These are phyloP conservation scores for Pseudorhiza aurosa DNA, from an alignment of 30 jellyfish, hydroid and myxozoan species.

Conservation along the genomic window DNA sequence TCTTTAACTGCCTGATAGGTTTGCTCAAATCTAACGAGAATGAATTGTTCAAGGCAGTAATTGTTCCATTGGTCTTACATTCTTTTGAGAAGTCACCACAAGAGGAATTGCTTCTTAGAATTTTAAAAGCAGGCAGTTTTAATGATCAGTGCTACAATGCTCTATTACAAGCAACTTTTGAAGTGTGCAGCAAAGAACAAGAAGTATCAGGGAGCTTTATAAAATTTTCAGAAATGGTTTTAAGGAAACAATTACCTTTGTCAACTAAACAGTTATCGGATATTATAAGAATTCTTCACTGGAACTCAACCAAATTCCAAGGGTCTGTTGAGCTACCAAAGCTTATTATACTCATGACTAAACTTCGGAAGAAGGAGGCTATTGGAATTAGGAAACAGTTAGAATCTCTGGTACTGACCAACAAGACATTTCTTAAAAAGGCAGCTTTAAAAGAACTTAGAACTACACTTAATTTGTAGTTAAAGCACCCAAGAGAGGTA, in stretches of 20 bases:
- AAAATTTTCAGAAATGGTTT: background rate
- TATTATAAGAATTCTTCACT: background rate
- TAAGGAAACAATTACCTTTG: background rate
- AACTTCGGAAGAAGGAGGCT: constrained; percentile 1
- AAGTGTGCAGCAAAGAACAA: background rate
- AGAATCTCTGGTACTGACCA: background rate
- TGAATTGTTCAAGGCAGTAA: background rate
- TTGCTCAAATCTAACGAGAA: background rate
- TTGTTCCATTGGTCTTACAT: constrained; percentile 24
- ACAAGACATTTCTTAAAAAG: constrained; percentile 22
- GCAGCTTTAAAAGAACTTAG: constrained; percentile 20
- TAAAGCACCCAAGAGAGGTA: too few species aligned
- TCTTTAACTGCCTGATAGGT: background rate
- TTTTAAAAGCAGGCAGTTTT: constrained; percentile 6
- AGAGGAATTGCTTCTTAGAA: constrained; percentile 21
- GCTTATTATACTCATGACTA: background rate
- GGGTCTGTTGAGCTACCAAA: constrained; percentile 20
- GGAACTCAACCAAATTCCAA: background rate
- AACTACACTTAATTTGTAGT: too few species aligned
- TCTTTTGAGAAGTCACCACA: constrained; percentile 1
- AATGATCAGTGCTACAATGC: background rate
- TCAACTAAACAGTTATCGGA: background rate
- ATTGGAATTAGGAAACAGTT: background rate
- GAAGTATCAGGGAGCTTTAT: background rate
- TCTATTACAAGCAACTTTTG: background rate